Conservation (phyloP, 2,113 vertebrate genomes). For the Cariama cristata region DNA sequence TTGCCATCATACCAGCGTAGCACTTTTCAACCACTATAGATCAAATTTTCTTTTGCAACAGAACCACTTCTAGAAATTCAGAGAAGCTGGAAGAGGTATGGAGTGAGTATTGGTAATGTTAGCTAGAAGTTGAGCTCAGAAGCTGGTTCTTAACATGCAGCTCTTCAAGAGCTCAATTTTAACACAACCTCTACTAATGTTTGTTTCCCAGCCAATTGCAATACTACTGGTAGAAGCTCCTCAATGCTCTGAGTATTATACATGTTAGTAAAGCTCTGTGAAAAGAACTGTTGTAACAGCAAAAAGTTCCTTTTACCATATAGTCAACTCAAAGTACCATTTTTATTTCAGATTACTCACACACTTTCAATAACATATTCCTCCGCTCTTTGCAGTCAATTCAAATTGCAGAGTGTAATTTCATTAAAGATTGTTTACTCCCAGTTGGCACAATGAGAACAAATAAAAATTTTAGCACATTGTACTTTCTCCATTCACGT, state of each 20-base stretch:
- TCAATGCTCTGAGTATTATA: background rate
- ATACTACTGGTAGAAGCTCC: background rate
- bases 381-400: background rate
- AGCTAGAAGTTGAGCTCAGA: background rate
- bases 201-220: background rate
- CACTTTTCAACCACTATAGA: background rate
- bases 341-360: background rate
- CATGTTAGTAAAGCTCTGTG: background rate
- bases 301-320: background rate
- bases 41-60: background rate
- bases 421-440: background rate
- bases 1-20: background rate
- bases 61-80: background rate
- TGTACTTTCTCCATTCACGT: background rate
- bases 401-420: background rate
- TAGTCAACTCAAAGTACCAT: background rate
- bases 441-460: background rate
- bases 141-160: background rate
- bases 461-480: background rate
- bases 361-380: background rate
- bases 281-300: background rate
- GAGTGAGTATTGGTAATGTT: background rate
- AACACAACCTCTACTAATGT: background rate
- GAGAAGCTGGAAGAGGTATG: background rate
- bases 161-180: background rate